Conservation (phyloP, 2,888 invertebrate genomes). For the Calliopum simillimum region DNA sequence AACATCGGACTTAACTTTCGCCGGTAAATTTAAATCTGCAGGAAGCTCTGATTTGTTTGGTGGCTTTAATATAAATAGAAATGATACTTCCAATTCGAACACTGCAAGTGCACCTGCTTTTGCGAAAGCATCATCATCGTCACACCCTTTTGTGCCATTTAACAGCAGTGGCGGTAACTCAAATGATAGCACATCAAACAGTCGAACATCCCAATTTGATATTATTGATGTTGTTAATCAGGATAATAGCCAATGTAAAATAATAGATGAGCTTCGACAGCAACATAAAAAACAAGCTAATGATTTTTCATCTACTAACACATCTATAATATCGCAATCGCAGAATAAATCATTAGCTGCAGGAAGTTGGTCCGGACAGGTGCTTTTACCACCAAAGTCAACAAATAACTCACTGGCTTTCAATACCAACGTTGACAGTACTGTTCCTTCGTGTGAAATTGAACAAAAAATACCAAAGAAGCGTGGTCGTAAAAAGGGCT, state of each 20-base stretch:
- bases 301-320: not conserved
- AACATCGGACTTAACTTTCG: slow-evolving; percentile 60
- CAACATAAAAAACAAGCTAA: slow-evolving; percentile 24
- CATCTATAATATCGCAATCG: not conserved
- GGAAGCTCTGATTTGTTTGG: slow-evolving; percentile 28
- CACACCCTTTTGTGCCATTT: slow-evolving; percentile 41
- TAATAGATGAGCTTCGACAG: slow-evolving; percentile 46
- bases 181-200: slow-evolving; percentile 58
- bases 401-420: not conserved
- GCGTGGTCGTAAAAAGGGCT: slow-evolving; percentile 66
- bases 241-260: slow-evolving; percentile 44
- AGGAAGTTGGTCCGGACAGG: not conserved
- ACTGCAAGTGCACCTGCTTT: not conserved
- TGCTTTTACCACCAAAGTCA: slow-evolving; percentile 6
- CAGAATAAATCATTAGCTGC: not conserved
- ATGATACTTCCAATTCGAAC: slow-evolving; percentile 23
- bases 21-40: slow-evolving; percentile 59
- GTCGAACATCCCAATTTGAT: slow-evolving; percentile 55
- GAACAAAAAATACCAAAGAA: slow-evolving; percentile 56
- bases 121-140: not conserved
- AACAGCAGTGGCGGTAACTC: slow-evolving; percentile 48
- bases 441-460: not conserved
- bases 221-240: slow-evolving; percentile 49
- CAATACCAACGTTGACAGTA: not conserved
- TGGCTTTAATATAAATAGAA: slow-evolving; percentile 32